Base-by-base conservation (phyloP, 2,797 vertebrate genomes). In the Corythornis leucogaster region DNA sequence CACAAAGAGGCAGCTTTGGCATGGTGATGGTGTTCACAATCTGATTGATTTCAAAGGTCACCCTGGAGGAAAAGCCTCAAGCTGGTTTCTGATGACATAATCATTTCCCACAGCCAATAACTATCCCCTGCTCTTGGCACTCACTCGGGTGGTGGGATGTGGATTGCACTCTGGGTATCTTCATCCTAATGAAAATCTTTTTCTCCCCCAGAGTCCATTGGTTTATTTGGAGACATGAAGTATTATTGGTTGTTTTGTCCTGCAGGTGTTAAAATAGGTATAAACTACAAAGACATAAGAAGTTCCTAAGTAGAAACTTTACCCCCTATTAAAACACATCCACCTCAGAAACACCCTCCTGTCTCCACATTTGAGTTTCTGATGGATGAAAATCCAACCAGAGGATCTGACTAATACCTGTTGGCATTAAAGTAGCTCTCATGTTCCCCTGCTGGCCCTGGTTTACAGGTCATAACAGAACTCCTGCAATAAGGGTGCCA, bases 31-130 rank as follows among this genome's bases (percentile, higher is more conserved):
- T 73, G 89, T 71, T 71, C 69, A 85, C 79, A 75, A 68, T 45
- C 57, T 85, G 86, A 94, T 6, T 86, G 90, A 93, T 90, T 93
- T 83, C 90, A 93, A 92, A 94, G 90, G 91, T 94, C 87, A 92
- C 81, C 45, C 90, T 71, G 81, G 88, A 94, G 84, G 71, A 92
- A 95, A 94, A 87, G 45, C 45, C 78, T 88, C 89, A 85, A 69
- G 82, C 85, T 85, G 87, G 81, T 71, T 92, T 90, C 89, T 94
- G 93, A 64, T 11, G 5, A 92, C 85, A 79, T 62, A 80, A 58
- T 59, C 7, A 13, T 55, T 82, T 94, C 92, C 78, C 80, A 71
- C 62, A 87, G 76, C 87, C 64, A 68, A 12, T 61, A 83, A 68
- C 86, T 88, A 79, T 88, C 89, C 92, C 80, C 71, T 90, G 88